These are phyloP conservation scores for Drosophila nebulosa DNA, from an alignment of 1,140 invertebrate genomes.

Conservation along the genomic window DNA sequence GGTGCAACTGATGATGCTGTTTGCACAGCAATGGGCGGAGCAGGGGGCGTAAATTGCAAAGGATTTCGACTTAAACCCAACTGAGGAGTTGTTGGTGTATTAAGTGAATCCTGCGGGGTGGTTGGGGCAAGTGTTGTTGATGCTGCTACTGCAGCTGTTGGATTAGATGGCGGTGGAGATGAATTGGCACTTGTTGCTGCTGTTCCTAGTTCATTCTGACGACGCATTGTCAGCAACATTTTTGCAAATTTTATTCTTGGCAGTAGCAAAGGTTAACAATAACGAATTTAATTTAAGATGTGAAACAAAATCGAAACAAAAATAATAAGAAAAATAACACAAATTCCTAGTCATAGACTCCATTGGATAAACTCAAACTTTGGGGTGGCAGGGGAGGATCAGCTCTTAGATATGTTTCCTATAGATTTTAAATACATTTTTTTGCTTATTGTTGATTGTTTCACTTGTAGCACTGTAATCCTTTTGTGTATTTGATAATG, in stretches of 20 bases:
- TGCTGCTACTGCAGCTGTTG: background rate
- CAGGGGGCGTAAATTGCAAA: slow-evolving; percentile 61
- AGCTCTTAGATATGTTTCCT: background rate
- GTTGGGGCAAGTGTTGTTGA: slow-evolving; percentile 17
- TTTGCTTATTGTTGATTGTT: slow-evolving; percentile 8
- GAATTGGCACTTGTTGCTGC: slow-evolving; percentile 31
- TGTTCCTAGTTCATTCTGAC: slow-evolving; percentile 79
- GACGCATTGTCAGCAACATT: slow-evolving; percentile 81
- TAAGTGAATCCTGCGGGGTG: slow-evolving; percentile 62
- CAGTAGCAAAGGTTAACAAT: slow-evolving; percentile 19
- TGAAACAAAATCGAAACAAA: slow-evolving; percentile 37
- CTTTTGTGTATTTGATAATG: background rate
- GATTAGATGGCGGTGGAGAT: slow-evolving; percentile 30
- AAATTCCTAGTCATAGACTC: slow-evolving; percentile 45
- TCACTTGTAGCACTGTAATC: background rate
- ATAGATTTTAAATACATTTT: background rate
- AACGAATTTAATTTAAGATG: slow-evolving; percentile 8
- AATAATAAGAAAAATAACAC: slow-evolving; percentile 15
- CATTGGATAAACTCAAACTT: slow-evolving; percentile 47
- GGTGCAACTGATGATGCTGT: slow-evolving; percentile 15
- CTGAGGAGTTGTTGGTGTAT: slow-evolving; percentile 69
- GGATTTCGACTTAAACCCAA: slow-evolving; percentile 63
- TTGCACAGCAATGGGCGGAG: slow-evolving; percentile 40
- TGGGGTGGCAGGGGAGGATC: background rate
- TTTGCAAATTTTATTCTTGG: slow-evolving; percentile 41